Evolutionary conservation across 2,797 vertebrate species (phyloP).

Genomic region (Rhincodon typus): DNA sequence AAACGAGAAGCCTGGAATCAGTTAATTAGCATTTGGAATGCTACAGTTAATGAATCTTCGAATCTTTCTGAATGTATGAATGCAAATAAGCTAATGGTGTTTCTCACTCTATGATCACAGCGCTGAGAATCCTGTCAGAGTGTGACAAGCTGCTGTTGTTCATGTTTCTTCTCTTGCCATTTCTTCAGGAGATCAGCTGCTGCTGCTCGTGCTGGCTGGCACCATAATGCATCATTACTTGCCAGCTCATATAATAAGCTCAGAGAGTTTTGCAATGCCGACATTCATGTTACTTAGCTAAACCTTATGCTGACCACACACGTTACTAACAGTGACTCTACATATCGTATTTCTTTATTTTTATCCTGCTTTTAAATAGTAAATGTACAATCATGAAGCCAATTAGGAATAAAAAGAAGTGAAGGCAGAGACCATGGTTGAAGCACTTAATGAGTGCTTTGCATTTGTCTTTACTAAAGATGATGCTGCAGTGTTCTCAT

Average conservation of each 20-base stretch:
- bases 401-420: background rate
- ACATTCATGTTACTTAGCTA: background rate
- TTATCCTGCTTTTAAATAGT: background rate
- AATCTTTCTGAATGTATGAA: background rate
- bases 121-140: background rate
- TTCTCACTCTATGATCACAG: background rate
- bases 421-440: background rate
- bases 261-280: background rate
- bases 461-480: background rate
- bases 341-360: background rate
- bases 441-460: background rate
- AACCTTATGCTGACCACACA: background rate
- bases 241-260: background rate
- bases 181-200: constrained; percentile 3
- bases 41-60: background rate
- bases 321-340: background rate
- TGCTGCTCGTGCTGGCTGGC: background rate
- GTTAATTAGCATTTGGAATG: background rate
- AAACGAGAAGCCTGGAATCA: background rate
- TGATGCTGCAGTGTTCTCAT: background rate
- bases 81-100: background rate
- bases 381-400: background rate
- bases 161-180: background rate
- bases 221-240: background rate
- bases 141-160: background rate